phyloP scores from a whole-genome alignment of 1,140 invertebrate species.

The Drosophila sucinea region DNA sequence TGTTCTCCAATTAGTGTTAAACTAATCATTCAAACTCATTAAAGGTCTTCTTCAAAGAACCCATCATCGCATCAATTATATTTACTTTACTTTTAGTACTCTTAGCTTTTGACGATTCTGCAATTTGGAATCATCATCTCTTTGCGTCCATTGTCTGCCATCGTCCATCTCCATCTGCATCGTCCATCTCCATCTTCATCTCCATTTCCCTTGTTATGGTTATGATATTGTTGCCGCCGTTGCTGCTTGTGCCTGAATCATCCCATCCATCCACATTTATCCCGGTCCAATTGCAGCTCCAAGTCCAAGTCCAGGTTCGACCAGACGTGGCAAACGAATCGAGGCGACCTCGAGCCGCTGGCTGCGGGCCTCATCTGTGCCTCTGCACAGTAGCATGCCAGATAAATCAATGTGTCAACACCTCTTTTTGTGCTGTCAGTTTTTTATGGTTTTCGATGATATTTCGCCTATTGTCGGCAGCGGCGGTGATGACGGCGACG shows the following conservation, averaged over 20 bases:
- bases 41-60: conserved; percentile 1
- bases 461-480: conserved; percentile 82
- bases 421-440: conserved; percentile 83
- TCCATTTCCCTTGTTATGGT: conserved; percentile 52
- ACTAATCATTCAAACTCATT: neutral
- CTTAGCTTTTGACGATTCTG: neutral
- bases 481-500: conserved; percentile 24
- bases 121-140: neutral
- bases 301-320: neutral
- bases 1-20: neutral
- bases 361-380: conserved; percentile 64
- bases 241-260: conserved; percentile 58
- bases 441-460: conserved; percentile 83
- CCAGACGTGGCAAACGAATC: neutral
- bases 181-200: neutral
- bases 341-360: neutral
- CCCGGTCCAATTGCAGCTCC: conserved; percentile 15
- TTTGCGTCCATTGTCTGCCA: neutral
- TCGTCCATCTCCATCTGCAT: neutral
- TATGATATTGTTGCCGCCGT: conserved; percentile 74
- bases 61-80: neutral
- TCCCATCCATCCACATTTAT: conserved; percentile 62
- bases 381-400: conserved; percentile 82
- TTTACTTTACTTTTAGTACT: neutral
- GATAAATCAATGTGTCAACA: conserved; percentile 83